Evolutionary conservation across 2,113 vertebrate species (phyloP).

Genomic region (Vulpes ferrilata): DNA sequence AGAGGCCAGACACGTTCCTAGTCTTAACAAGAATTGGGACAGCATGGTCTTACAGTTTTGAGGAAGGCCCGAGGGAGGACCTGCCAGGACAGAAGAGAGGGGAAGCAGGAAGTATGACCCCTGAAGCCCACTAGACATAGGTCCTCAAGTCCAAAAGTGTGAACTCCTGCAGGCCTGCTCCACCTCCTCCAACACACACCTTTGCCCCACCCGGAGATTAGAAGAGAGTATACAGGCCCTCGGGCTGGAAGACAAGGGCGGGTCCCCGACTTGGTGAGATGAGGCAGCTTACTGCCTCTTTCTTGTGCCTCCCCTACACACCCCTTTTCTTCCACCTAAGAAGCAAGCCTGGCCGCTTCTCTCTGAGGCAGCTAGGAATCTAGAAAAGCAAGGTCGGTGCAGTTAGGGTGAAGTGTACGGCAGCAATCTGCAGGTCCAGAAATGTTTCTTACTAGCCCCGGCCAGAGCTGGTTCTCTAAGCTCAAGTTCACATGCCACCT

Average conservation of each 20-base stretch:
- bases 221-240: background rate
- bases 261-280: background rate
- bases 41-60: background rate
- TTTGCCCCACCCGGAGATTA: background rate
- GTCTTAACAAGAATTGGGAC: background rate
- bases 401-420: background rate
- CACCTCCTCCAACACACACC: background rate
- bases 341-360: background rate
- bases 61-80: background rate
- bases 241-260: background rate
- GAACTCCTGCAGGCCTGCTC: background rate
- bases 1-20: slow-evolving; percentile 6
- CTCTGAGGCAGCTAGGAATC: background rate
- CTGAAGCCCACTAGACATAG: background rate
- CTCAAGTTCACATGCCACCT: background rate
- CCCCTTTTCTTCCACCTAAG: background rate
- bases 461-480: background rate
- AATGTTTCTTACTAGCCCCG: background rate
- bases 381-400: background rate
- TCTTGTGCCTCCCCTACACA: background rate
- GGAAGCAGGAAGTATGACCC: background rate
- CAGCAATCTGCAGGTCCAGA: background rate
- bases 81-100: background rate
- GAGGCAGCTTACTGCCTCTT: background rate
- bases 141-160: background rate